Percentiles rank a stretch among this genome's conserved stretches.
These are phyloP conservation scores for Hestina assimilis DNA, from an alignment of 1,140 invertebrate genomes.

Conservation along the genomic window DNA sequence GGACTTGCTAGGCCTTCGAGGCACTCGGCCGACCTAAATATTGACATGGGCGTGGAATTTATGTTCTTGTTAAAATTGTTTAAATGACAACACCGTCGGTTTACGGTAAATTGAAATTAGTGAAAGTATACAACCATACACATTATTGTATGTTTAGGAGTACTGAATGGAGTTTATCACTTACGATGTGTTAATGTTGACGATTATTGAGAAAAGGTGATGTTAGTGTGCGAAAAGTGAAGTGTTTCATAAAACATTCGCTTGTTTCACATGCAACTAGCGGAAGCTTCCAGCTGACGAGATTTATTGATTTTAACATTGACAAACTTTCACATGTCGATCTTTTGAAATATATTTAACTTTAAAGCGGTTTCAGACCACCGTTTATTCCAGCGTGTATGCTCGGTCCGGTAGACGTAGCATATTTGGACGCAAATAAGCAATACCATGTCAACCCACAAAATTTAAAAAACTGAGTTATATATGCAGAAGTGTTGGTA, in stretches of 20 bases:
- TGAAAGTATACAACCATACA: constrained; percentile 6
- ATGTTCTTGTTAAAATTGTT: constrained; percentile 30
- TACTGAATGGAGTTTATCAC: background rate
- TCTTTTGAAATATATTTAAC: too few species aligned
- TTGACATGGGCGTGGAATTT: constrained; percentile 30
- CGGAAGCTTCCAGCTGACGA: too few species aligned
- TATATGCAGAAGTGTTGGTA: too few species aligned
- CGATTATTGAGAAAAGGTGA: background rate
- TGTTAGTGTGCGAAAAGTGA: background rate
- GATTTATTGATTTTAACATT: too few species aligned
- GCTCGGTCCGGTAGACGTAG: too few species aligned
- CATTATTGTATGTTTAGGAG: background rate
- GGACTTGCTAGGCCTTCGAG: constrained; percentile 36
- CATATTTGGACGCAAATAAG: too few species aligned
- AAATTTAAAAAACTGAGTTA: too few species aligned
- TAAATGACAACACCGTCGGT: constrained; percentile 23
- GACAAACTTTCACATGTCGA: too few species aligned
- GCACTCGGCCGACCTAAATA: constrained; percentile 39
- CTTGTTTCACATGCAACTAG: too few species aligned
- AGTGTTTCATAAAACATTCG: background rate
- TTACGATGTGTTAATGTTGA: background rate
- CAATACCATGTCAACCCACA: too few species aligned
- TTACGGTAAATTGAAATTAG: constrained; percentile 32
- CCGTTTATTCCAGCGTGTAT: too few species aligned
- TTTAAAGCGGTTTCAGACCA: too few species aligned